These are phyloP conservation scores for Saccostrea echinata DNA, from an alignment of 1,140 invertebrate genomes.

Conservation along the genomic window DNA sequence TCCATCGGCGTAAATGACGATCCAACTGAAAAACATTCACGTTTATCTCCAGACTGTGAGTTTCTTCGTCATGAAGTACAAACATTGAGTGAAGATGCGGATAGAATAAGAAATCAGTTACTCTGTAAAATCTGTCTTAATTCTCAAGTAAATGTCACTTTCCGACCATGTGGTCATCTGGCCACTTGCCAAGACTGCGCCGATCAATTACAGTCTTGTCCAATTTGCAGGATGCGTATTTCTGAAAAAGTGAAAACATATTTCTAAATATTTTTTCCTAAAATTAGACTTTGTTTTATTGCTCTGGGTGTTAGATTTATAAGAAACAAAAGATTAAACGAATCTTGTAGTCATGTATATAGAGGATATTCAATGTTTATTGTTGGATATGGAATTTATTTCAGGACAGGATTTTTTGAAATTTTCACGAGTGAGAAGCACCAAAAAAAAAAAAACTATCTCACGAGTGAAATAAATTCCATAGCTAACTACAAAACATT, in stretches of 20 bases:
- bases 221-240: background rate
- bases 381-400: no score
- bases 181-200: constrained; percentile 14
- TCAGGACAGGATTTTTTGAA: no score
- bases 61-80: constrained; percentile 4
- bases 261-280: background rate
- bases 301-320: no score
- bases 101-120: constrained; percentile 20
- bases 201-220: background rate
- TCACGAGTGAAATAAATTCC: no score
- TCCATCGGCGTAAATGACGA: background rate
- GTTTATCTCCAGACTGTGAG: background rate
- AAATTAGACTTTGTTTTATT: background rate
- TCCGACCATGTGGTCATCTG: constrained; percentile 22
- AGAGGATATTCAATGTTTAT: no score
- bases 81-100: background rate
- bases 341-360: no score
- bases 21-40: background rate
- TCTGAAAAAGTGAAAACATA: constrained; percentile 18
- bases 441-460: no score
- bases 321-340: no score
- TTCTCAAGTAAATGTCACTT: background rate
- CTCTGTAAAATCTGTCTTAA: constrained; percentile 13
- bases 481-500: no score
- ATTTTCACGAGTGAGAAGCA: no score